Base-by-base conservation (phyloP, 2,888 invertebrate genomes). In the Hydriomena furcata region DNA sequence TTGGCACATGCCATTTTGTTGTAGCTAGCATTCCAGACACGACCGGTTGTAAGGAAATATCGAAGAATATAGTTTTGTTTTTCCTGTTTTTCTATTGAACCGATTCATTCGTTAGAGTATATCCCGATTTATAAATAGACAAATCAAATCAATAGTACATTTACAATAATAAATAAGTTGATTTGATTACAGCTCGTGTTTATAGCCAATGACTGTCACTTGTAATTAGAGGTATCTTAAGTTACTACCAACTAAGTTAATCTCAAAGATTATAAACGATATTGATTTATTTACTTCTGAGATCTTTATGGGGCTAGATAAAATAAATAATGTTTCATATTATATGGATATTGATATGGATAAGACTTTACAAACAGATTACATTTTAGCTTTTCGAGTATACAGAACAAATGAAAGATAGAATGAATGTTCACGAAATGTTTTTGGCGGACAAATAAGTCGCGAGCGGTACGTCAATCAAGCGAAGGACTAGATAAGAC, bases 401-500 rank as follows among this genome's bases (percentile, higher is more conserved):
- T 17, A 17, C n/a, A n/a, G n/a, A n/a, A n/a, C n/a, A 17, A 17
- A 17, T 17, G 11, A n/a, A 35, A 23, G 8, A 32, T 24, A 24
- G 2, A 34, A 21, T 21, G 7, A 20, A 1, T 13, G 12, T 34
- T 21, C 27, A 20, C 24, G 11, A 25, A 34, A 34, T 64, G 65
- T 71, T 74, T 79, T 80, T 71, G 67, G 74, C 68, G 66, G 60
- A 70, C 69, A 61, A 64, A 66, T 69, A 69, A 80, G 67, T 72
- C 3, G 65, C 62, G 58, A 66, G 65, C 55, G 64, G 76, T 76
- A 73, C 77, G 81, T 83, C 79, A 82, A 78, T 78, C 77, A 75
- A 74, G 67, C 65, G 40, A 69, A 84, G 73, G 73, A 79, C 76
- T 78, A 78, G 78, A 78, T 80, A 76, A 75, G 72, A 80, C 71